These are phyloP conservation scores for Aphelinus atriplicis DNA, from an alignment of 1,140 invertebrate species.

Conservation along the genomic window DNA sequence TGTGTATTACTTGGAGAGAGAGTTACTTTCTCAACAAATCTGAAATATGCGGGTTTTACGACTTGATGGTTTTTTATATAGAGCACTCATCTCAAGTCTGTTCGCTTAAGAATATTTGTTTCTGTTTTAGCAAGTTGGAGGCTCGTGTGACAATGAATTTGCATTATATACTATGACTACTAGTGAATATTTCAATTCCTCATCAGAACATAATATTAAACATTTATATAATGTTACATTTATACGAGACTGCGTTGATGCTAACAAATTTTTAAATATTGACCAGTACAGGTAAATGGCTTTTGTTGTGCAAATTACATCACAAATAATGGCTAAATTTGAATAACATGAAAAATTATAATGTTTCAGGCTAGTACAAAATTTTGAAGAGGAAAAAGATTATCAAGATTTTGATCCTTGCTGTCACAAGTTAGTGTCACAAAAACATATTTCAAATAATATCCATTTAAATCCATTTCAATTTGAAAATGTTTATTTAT, in stretches of 20 bases:
- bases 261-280: slow-evolving; percentile 35
- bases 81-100: too few relatives aligned
- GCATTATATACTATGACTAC: slow-evolving; percentile 34
- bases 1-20: too few relatives aligned
- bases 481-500: slow-evolving; percentile 1
- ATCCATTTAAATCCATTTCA: background rate
- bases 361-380: slow-evolving; percentile 27
- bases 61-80: too few relatives aligned
- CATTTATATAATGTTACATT: slow-evolving; percentile 28
- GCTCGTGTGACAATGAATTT: slow-evolving; percentile 12
- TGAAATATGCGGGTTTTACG: too few relatives aligned
- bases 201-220: background rate
- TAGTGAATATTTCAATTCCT: slow-evolving; percentile 24
- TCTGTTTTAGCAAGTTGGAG: slow-evolving; percentile 36
- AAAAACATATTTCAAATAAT: background rate
- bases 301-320: background rate
- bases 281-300: slow-evolving; percentile 35
- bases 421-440: slow-evolving; percentile 23
- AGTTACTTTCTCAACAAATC: too few relatives aligned
- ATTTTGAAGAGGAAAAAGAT: slow-evolving; percentile 28
- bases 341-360: background rate
- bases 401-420: slow-evolving; percentile 37
- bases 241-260: slow-evolving; percentile 39
- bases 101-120: background rate
- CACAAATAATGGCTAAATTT: background rate